Percentiles rank a stretch among this genome's conserved stretches.
phyloP scores from a whole-genome alignment of 2,113 vertebrate species.

The Gobius niger region DNA sequence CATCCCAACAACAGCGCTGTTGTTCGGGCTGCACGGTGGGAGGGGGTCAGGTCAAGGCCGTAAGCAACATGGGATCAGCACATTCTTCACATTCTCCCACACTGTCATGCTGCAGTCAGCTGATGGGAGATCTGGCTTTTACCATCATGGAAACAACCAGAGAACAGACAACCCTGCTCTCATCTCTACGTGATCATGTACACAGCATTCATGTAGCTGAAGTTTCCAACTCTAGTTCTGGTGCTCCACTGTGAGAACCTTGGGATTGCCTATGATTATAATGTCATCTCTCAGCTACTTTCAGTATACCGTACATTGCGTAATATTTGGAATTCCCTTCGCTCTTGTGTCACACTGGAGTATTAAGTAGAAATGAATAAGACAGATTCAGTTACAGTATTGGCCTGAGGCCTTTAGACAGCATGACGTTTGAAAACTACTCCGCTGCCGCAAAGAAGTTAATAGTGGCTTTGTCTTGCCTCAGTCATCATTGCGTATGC shows the following conservation, averaged over 20 bases:
- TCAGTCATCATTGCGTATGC: slow-evolving; percentile 39
- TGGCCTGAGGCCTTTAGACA: slow-evolving; percentile 27
- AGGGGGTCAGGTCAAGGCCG: slow-evolving; percentile 45
- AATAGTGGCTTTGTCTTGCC: slow-evolving; percentile 38
- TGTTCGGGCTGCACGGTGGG: slow-evolving; percentile 39
- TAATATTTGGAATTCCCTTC: neutral
- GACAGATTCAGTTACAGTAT: slow-evolving; percentile 1
- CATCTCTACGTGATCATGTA: slow-evolving; percentile 4
- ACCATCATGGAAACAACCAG: slow-evolving; percentile 48
- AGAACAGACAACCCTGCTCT: slow-evolving; percentile 14
- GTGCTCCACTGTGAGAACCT: neutral
- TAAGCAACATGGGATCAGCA: slow-evolving; percentile 66
- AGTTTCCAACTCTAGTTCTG: too few species aligned
- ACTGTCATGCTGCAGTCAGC: slow-evolving; percentile 76
- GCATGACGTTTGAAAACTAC: slow-evolving; percentile 18
- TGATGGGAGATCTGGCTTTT: slow-evolving; percentile 61
- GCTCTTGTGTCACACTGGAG: neutral
- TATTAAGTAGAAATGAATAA: slow-evolving; percentile 15
- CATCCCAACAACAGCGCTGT: slow-evolving; percentile 60
- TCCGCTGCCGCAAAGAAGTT: slow-evolving; percentile 24
- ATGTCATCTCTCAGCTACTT: neutral
- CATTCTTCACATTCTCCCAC: slow-evolving; percentile 72
- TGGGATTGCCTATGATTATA: neutral
- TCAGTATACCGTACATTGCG: neutral
- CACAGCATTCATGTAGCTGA: neutral